Percentiles rank a stretch among this genome's conserved stretches.
Conservation (phyloP, 2,113 vertebrate genomes). For the Oxyura jamaicensis region DNA sequence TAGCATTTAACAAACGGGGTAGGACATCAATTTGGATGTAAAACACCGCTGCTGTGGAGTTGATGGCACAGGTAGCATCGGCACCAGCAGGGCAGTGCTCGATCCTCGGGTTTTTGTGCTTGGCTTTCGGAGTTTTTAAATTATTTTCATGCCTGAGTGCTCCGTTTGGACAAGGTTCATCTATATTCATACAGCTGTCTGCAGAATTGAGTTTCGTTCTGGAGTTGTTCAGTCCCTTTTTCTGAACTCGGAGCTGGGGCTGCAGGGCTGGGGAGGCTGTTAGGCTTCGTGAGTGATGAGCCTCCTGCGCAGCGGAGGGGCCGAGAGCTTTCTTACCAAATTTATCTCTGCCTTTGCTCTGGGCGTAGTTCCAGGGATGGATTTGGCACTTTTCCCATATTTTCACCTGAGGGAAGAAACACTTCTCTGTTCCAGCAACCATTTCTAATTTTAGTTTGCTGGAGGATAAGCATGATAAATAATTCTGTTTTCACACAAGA, state of each 20-base stretch:
- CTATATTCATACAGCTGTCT: background rate
- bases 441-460: background rate
- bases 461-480: background rate
- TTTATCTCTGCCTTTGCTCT: background rate
- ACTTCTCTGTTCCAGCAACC: background rate
- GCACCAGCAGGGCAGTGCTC: accelerated
- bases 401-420: background rate
- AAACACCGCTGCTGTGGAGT: background rate
- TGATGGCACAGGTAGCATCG: background rate
- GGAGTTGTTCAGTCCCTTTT: background rate
- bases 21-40: background rate
- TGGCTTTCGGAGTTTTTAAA: background rate
- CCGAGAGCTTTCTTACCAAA: background rate
- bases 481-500: background rate
- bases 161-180: background rate
- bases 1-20: too few species aligned
- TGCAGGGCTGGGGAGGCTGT: background rate
- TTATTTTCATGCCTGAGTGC: background rate
- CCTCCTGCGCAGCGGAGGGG: background rate
- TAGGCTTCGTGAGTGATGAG: accelerated
- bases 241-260: background rate
- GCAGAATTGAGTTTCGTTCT: background rate
- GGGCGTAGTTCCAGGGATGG: background rate
- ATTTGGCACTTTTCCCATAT: background rate
- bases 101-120: background rate